Evolutionary conservation across 2,888 invertebrate species (phyloP).

Genomic region (Halictus ligatus): DNA sequence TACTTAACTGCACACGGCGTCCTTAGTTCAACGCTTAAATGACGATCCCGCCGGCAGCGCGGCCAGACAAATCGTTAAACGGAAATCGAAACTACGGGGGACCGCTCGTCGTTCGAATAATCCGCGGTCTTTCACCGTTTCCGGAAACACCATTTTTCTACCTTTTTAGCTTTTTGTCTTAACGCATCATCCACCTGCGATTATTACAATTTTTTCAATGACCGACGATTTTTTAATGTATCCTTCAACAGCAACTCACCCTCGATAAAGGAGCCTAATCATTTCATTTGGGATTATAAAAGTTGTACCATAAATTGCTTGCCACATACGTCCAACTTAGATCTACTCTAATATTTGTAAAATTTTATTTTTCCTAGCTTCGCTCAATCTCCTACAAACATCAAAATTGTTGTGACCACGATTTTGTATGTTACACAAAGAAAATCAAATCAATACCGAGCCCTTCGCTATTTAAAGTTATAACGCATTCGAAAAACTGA

Average conservation of each 20-base stretch:
- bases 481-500: too few species aligned
- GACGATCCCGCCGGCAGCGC: conserved; percentile 27
- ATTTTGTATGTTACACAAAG: too few species aligned
- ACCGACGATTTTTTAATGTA: background rate
- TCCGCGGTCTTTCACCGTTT: background rate
- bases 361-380: too few species aligned
- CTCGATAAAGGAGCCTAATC: background rate
- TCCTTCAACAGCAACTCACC: background rate
- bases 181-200: background rate
- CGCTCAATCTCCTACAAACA: too few species aligned
- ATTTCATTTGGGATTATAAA: background rate
- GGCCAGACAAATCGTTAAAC: conserved; percentile 29
- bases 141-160: background rate
- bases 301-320: too few species aligned
- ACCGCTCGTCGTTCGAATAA: background rate
- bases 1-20: conserved; percentile 60
- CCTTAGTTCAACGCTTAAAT: conserved; percentile 47
- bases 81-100: conserved; percentile 27
- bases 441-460: too few species aligned
- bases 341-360: too few species aligned
- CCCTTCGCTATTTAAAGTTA: too few species aligned
- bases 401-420: too few species aligned
- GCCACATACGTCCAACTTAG: too few species aligned
- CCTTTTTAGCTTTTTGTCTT: background rate
- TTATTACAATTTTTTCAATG: too few species aligned